phyloP scores from a whole-genome alignment of 2,888 invertebrate species.

The Gerris lacustris region DNA sequence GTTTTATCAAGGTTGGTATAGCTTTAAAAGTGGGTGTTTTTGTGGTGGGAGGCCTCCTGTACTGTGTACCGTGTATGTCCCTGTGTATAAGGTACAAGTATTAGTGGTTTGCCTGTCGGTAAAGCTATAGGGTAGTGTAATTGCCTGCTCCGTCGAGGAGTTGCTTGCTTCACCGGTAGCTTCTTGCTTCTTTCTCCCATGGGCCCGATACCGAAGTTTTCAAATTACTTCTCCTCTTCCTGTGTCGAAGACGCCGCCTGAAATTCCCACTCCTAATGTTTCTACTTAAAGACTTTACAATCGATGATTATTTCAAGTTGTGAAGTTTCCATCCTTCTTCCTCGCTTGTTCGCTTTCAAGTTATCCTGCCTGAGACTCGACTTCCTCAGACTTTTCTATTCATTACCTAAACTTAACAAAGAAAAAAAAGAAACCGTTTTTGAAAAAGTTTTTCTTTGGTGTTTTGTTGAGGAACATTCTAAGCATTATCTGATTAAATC shows the following conservation, averaged over 20 bases:
- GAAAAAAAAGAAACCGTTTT: no score
- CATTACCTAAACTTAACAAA: not conserved
- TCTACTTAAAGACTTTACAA: slow-evolving; percentile 5
- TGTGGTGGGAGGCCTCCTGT: not conserved
- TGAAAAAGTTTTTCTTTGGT: no score
- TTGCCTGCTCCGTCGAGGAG: not conserved
- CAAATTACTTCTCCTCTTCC: not conserved
- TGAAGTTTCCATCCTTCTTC: not conserved
- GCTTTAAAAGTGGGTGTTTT: not conserved
- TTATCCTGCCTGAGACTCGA: not conserved
- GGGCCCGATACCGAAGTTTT: slow-evolving; percentile 3
- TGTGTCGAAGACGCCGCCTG: not conserved
- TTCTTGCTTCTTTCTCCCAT: not conserved
- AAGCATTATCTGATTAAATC: no score
- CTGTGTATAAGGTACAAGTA: not conserved
- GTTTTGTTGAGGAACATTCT: no score
- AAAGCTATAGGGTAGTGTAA: not conserved
- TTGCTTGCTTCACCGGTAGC: not conserved
- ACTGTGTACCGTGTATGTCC: not conserved
- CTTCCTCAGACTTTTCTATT: not conserved
- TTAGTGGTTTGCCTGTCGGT: not conserved
- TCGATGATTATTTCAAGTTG: slow-evolving; percentile 5
- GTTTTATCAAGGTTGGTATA: not conserved
- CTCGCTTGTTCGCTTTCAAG: not conserved
- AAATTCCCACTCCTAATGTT: not conserved